phyloP scores from a whole-genome alignment of 2,888 invertebrate species.

The Trachelus stipa region DNA sequence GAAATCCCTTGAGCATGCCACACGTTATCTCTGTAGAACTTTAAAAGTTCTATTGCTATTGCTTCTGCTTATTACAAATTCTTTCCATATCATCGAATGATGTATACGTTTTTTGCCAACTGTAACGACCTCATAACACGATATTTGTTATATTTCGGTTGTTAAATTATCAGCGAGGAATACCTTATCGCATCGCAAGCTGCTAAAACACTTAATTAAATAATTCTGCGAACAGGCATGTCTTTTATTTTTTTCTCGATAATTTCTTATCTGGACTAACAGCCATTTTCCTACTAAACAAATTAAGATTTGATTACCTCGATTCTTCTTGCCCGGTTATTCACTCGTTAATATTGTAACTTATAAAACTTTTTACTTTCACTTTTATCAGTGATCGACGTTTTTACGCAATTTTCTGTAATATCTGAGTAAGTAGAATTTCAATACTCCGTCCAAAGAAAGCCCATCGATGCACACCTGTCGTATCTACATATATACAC shows the following conservation, averaged over 20 bases:
- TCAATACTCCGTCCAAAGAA: background rate
- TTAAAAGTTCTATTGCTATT: background rate
- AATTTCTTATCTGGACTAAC: background rate
- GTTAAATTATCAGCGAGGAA: background rate
- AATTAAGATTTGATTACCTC: background rate
- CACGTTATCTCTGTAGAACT: background rate
- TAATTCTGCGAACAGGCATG: background rate
- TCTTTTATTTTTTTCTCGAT: background rate
- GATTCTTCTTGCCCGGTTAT: background rate
- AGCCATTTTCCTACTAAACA: background rate
- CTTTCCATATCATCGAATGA: background rate
- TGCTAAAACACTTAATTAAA: background rate
- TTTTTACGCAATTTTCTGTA: background rate
- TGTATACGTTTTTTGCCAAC: background rate
- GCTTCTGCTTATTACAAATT: background rate
- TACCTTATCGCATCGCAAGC: background rate
- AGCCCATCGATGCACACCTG: background rate
- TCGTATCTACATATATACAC: background rate
- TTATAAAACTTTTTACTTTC: background rate
- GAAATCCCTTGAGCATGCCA: background rate
- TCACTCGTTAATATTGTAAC: background rate
- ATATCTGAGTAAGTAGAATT: background rate
- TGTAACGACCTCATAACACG: background rate
- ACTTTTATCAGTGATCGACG: background rate
- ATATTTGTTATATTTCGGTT: background rate